Conservation (phyloP, 2,113 vertebrate genomes). For the Bombycilla garrulus region DNA sequence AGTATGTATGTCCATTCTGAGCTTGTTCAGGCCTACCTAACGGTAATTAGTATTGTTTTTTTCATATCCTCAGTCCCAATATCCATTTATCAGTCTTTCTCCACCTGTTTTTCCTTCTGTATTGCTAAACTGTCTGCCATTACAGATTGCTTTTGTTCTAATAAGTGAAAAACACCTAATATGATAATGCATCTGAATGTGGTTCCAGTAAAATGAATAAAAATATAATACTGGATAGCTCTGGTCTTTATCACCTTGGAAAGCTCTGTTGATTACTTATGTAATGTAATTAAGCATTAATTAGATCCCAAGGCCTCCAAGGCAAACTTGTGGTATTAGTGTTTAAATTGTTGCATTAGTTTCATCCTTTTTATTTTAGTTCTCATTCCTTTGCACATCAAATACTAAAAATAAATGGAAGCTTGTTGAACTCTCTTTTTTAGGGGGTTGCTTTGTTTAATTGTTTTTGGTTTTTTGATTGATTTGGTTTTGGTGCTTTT, state of each 20-base stretch:
- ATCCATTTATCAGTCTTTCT: background rate
- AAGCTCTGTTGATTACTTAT: background rate
- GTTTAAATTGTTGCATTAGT: constrained; percentile 18
- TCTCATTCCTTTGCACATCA: background rate
- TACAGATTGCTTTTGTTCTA: background rate
- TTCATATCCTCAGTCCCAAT: background rate
- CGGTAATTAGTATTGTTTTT: background rate
- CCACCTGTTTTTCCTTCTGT: background rate
- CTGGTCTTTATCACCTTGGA: constrained; percentile 24
- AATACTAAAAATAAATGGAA: background rate
- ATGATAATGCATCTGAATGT: background rate
- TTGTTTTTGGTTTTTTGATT: background rate
- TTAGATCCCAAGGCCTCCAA: background rate
- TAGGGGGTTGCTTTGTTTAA: too few relatives aligned
- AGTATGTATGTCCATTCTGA: background rate
- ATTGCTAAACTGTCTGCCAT: background rate
- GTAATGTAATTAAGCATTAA: constrained; percentile 28
- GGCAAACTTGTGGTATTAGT: background rate
- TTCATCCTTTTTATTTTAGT: constrained; percentile 26
- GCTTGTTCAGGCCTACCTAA: background rate
- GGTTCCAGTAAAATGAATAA: background rate
- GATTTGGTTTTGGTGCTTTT: fast-evolving
- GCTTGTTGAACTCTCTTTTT: background rate
- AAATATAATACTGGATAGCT: background rate
- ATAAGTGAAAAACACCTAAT: background rate